Base-by-base conservation (phyloP, 2,888 invertebrate species). In the Dermolepida albohirtum region DNA sequence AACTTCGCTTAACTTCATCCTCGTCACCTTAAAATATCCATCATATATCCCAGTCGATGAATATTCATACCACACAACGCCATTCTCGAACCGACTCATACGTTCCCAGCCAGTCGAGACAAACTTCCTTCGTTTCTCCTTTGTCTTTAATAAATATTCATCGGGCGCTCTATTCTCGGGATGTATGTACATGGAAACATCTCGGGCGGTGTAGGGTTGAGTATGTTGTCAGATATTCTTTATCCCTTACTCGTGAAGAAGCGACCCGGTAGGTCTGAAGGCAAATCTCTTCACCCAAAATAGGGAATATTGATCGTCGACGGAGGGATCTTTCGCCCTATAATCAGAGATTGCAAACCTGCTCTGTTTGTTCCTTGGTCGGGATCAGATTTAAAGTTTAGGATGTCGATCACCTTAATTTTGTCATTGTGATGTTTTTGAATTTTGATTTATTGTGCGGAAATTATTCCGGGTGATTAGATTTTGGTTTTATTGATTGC, bases 111-210 rank as follows among this genome's bases (percentile, higher is more conserved):
- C 34, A 41, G 40, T 54, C 39, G 40, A 54, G 40, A 54, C 16
- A 7, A 50, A 62, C 59, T 62, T 62, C 47, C 59, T 62, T 17
- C 59, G 47, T 27, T 44, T 59, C 47, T 59, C 34, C 34, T 59
- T 44, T 16, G 44, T 22, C 16, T 64, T 52, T 52, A 64, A 52
- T 54, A 64, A 64, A 64, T 43, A 64, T 64, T 64, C 64, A 64
- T 29, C 43, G 10, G 29, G 52, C 54, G 44, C 43, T 44, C 52
- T 43, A 40, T 64, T 52, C 64, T 64, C 52, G 34, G 64, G 64
- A 64, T 54, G 64, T 64, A 44, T 43, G 64, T 64, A 44, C 52
- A 64, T 52, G 64, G 54, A 64, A 64, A 40, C 44, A 52, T 64
- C 54, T 64, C 11, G 17, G 17, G 43, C 10, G 34, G 34, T 12